A percentile compares a stretch with the other conserved stretches of the same genome.
These are phyloP conservation scores for Drosophila miranda DNA, from an alignment of 1,140 invertebrate species.

Conservation along the genomic window DNA sequence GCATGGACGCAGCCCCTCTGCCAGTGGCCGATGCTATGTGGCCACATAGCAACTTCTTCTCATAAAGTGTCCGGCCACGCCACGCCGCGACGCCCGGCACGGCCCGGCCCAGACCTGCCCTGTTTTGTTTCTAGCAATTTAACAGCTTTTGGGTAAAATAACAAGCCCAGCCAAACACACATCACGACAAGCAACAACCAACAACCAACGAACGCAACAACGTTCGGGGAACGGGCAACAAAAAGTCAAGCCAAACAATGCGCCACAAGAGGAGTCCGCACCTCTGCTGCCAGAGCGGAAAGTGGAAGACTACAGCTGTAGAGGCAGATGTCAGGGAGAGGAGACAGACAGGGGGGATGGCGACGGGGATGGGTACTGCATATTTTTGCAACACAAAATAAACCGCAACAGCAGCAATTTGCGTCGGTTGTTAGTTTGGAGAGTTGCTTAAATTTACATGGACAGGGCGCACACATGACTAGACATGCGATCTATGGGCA, in stretches of 20 bases:
- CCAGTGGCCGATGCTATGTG: slow-evolving; percentile 23
- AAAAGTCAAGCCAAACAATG: slow-evolving; percentile 76
- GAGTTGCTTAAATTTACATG: slow-evolving; percentile 71
- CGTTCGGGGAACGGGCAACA: slow-evolving; percentile 55
- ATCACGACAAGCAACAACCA: slow-evolving; percentile 54
- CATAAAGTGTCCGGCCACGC: slow-evolving; percentile 14
- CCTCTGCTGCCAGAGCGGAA: background rate
- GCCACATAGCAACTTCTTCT: slow-evolving; percentile 42
- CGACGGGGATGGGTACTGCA: slow-evolving; percentile 16
- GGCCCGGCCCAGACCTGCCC: background rate
- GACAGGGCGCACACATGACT: slow-evolving; percentile 57
- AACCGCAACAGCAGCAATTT: slow-evolving; percentile 78
- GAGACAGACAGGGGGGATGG: slow-evolving; percentile 1
- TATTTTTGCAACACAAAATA: slow-evolving; percentile 80
- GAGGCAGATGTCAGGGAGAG: slow-evolving; percentile 3
- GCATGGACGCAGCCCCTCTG: slow-evolving; percentile 19
- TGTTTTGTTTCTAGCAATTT: slow-evolving; percentile 77
- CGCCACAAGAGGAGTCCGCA: slow-evolving; percentile 38
- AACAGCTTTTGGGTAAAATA: slow-evolving; percentile 80
- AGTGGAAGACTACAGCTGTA: background rate
- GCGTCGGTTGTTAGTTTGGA: slow-evolving; percentile 74
- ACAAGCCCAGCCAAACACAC: slow-evolving; percentile 61
- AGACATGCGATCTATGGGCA: slow-evolving; percentile 59
- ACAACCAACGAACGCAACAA: slow-evolving; percentile 29
- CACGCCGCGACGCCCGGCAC: background rate